These are phyloP conservation scores for Neofelis nebulosa DNA, from an alignment of 2,113 vertebrate species.

Conservation along the genomic window DNA sequence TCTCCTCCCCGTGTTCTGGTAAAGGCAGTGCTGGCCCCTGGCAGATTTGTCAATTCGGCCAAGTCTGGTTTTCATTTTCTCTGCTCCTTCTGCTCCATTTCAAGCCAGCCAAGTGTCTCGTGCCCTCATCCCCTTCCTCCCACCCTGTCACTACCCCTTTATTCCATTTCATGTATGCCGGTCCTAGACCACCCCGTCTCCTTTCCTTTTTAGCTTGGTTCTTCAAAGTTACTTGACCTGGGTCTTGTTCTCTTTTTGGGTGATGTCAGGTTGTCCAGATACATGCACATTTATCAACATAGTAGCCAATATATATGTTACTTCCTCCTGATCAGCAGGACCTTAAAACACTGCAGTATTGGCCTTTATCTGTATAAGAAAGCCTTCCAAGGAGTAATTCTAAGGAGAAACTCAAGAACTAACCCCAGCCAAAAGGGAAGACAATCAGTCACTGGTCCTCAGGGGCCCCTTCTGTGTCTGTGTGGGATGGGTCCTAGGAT, in stretches of 20 bases:
- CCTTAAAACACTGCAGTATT: background rate
- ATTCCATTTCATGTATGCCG: background rate
- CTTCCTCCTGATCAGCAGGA: background rate
- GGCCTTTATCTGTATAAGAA: constrained; percentile 35
- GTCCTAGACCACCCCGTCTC: background rate
- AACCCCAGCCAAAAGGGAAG: background rate
- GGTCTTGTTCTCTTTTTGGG: background rate
- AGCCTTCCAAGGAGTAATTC: background rate
- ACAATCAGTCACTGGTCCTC: background rate
- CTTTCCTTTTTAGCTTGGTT: background rate
- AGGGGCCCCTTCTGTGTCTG: background rate
- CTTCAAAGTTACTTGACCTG: background rate
- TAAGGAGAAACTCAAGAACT: constrained; percentile 11
- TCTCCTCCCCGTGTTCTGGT: background rate
- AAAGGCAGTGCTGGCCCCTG: background rate
- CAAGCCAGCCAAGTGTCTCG: background rate
- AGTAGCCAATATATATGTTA: background rate
- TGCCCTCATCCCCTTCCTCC: background rate
- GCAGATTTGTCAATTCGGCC: background rate
- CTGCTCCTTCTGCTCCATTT: background rate
- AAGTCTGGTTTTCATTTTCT: constrained; percentile 53
- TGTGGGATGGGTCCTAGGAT: background rate
- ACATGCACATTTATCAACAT: background rate
- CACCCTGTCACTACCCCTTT: background rate
- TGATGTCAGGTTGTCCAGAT: background rate